These are phyloP conservation scores for Spodoptera litura DNA, from an alignment of 1,140 invertebrate genomes.

Conservation along the genomic window DNA sequence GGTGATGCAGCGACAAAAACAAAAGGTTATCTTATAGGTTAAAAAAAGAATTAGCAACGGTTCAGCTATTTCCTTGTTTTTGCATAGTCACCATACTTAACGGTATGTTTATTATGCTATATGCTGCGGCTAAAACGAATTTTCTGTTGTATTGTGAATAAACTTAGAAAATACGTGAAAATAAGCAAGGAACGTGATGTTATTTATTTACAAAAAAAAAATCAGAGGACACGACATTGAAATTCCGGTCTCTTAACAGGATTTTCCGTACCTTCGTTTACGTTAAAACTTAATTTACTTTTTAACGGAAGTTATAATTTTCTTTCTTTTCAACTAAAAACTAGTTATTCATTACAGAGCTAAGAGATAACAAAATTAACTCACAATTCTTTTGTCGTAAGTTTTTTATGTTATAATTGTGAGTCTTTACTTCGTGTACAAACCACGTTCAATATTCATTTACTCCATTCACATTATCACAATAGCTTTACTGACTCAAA, in stretches of 20 bases:
- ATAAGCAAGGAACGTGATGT: no score
- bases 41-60: no score
- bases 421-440: background rate
- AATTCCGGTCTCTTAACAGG: conserved; percentile 20
- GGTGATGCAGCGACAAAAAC: no score
- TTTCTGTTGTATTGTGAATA: no score
- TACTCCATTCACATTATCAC: background rate
- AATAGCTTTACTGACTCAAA: background rate
- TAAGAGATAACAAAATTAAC: conserved; percentile 17
- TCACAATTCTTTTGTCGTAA: conserved; percentile 15
- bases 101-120: no score
- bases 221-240: background rate
- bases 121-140: no score
- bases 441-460: background rate
- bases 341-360: background rate
- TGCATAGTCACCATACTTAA: no score
- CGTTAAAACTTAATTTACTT: conserved; percentile 12
- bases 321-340: conserved; percentile 4
- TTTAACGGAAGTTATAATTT: conserved; percentile 27
- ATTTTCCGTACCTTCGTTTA: conserved; percentile 10
- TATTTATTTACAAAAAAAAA: no score
- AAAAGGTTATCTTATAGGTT: no score
- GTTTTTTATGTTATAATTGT: background rate
- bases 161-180: no score
- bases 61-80: no score